Evolutionary conservation across 2,113 vertebrate genomes (phyloP), one percentile per base, ranked within the genome.

Genomic region (Martes martes): DNA sequence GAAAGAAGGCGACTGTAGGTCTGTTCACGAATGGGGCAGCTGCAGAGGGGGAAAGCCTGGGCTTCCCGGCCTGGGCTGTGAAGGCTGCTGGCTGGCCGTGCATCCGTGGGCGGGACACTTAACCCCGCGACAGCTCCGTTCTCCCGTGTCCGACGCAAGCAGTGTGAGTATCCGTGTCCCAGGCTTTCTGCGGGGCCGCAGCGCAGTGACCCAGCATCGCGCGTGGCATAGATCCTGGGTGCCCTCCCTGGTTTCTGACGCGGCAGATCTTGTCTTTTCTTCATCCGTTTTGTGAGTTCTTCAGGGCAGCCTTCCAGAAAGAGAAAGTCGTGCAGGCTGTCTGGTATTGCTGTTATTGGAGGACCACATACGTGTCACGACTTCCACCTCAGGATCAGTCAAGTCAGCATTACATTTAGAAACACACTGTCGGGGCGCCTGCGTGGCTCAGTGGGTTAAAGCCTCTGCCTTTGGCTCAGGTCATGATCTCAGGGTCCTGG

Each of bases 101-200:
- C 7, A 4, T 21, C 14, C 42, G 63, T n/a, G 3, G 15, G 15
- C 16, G 6, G 83, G 39, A 9, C 1, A 1, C 0, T 26, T 6
- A 14, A 1, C 33, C 73, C 14, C 52, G 21, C 4, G 36, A 18
- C 19, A 39, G 7, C 28, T 57, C 79, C 1, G 2, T 28, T 61
- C 18, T 52, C 16, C 15, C 15, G 28, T 6, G 31, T 47, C 7
- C 2, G n/a, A 15, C 0, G 31, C 24, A 76, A 24, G 11, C n/a
- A n/a, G n/a, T n/a, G n/a, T n/a, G 6, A 3, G 5, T 19, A 0
- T 45, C 6, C 5, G 0, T 59, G 1, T 3, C 13, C 6, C 0
- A 26, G 31, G n/a, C 7, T 10, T 39, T 18, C 4, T 3, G 7
- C 2, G 33, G 82, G 33, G 2, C 42, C 33, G 18, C 14, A 26